Percentiles rank a stretch among this genome's conserved stretches.
Conservation (phyloP, 2,888 invertebrate species). For the Chaetogeoica ovagalla region DNA sequence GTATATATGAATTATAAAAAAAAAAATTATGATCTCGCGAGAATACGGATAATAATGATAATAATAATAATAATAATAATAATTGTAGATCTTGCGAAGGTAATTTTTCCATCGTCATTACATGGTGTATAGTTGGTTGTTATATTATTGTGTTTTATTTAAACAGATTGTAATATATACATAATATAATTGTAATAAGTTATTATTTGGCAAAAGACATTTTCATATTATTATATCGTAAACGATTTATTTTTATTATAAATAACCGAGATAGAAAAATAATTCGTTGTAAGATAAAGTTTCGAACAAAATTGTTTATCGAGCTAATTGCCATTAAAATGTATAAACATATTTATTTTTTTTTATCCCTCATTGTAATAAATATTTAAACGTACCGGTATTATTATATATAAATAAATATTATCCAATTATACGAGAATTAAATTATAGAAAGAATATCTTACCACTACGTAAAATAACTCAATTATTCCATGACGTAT, state of each 20-base stretch:
- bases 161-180: not conserved
- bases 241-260: not conserved
- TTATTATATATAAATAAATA: not conserved
- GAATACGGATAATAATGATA: no score
- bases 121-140: not conserved
- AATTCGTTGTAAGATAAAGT: not conserved
- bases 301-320: not conserved
- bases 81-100: not conserved
- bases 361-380: not conserved
- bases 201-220: no score
- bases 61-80: no score
- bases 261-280: not conserved
- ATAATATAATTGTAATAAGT: no score
- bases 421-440: not conserved
- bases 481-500: no score
- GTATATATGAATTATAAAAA: not conserved
- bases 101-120: not conserved
- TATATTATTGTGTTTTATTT: not conserved
- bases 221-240: no score
- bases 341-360: not conserved
- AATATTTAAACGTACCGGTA: not conserved
- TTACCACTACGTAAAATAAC: no score
- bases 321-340: not conserved
- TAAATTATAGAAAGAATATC: not conserved
- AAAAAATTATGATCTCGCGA: no score